Conservation (phyloP, 2,888 invertebrate species). For the Sinelater perroti region DNA sequence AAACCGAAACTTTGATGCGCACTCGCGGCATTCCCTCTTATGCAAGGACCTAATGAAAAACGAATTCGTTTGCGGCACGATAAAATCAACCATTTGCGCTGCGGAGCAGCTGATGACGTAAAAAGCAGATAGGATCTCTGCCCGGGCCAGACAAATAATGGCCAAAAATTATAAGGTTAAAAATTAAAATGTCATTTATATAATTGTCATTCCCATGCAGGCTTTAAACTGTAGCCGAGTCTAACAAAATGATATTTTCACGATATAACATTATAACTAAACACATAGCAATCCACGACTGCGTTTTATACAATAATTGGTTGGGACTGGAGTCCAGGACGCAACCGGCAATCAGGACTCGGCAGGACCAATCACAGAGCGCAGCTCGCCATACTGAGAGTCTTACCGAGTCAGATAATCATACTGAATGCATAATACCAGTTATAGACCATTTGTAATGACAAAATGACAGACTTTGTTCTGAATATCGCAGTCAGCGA, state of each 20-base stretch:
- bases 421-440: conserved; percentile 58
- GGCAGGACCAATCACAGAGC: conserved; percentile 44
- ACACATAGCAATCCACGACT: conserved; percentile 52
- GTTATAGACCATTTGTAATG: conserved; percentile 60
- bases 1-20: no score
- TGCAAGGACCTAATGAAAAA: not conserved
- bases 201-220: conserved; percentile 50
- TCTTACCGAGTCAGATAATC: conserved; percentile 44
- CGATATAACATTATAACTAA: conserved; percentile 57
- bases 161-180: conserved; percentile 50
- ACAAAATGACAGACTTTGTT: conserved; percentile 61
- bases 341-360: conserved; percentile 41
- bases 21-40: no score
- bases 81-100: conserved; percentile 33
- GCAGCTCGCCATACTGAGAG: conserved; percentile 43
- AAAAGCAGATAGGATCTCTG: conserved; percentile 30
- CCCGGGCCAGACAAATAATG: conserved; percentile 42
- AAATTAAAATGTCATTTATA: conserved; percentile 58
- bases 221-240: conserved; percentile 44
- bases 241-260: conserved; percentile 57
- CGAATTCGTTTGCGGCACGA: conserved; percentile 16
- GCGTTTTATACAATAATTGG: conserved; percentile 59
- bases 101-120: conserved; percentile 29
- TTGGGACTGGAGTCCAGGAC: conserved; percentile 45
- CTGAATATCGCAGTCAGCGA: conserved; percentile 54